Base-by-base conservation (phyloP, 2,113 vertebrate species). In the Planiliza haematocheilus region DNA sequence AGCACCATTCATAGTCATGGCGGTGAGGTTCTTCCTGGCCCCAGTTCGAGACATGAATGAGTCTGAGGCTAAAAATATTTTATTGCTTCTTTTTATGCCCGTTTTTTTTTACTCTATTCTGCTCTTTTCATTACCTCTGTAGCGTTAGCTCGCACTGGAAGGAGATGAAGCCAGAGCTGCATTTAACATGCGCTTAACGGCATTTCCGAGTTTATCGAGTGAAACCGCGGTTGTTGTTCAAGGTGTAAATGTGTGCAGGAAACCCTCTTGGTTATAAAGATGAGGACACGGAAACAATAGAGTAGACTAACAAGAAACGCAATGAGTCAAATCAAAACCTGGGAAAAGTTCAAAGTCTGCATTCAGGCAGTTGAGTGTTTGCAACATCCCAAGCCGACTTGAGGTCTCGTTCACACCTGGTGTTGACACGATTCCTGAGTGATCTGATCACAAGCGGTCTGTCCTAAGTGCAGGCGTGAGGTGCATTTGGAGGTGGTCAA, bases 21-120 rank as follows among this genome's bases (percentile, higher is more conserved):
- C 59, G 51, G 38, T 76, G 74, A 72, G 82, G 81, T 86, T 81
- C 77, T 42, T 76, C 37, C 45, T 84, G 86, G 81, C 80, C 21
- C 41, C 20, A 57, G 62, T 68, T 79, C 30, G 42, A 79, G 74
- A 82, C 87, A 74, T 80, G 84, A 89, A 87, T 76, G 84, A 56
- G 73, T 84, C 70, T 69, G 74, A 70, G 39, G 84, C 89, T 92
- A 91, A 91, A 92, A 86, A 90, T 88, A 88, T 88, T 87, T 89
- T 84, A 87, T 43, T 77, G 82, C 81, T 59, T 5, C 66, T 76
- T 87, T 86, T 83, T 60, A 82, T 60, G 63, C 71, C 66, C 66
- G 55, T 75, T 77, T 30, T 74, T 75, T 77, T 30, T 74, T 77
- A 48, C 45, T 74, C 66, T 20, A n/a, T 51, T 24, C 86, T 81